Percentiles rank a stretch among this genome's conserved stretches.
phyloP scores from a whole-genome alignment of 2,113 vertebrate genomes.

The Verasper variegatus region DNA sequence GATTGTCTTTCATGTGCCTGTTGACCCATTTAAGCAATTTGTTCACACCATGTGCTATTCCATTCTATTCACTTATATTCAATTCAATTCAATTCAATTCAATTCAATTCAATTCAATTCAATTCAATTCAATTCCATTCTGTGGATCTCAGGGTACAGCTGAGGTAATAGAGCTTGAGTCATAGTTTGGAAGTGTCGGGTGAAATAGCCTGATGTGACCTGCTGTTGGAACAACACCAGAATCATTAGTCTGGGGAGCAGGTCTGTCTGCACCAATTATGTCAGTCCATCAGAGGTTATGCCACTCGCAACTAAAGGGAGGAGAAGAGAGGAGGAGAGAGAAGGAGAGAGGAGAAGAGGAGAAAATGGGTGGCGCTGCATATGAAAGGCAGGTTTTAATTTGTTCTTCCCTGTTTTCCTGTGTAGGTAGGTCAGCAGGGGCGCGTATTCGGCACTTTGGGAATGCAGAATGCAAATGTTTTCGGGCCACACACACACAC shows the following conservation, averaged over 20 bases:
- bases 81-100: too few species aligned
- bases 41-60: too few species aligned
- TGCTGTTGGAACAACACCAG: not conserved
- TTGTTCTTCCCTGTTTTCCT: constrained; percentile 6
- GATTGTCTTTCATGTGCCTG: too few species aligned
- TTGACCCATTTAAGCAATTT: too few species aligned
- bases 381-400: not conserved
- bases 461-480: constrained; percentile 46
- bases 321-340: not conserved
- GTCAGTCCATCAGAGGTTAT: not conserved
- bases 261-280: not conserved
- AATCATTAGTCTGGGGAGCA: constrained; percentile 1
- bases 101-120: too few species aligned
- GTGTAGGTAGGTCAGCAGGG: constrained; percentile 30
- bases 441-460: constrained; percentile 17
- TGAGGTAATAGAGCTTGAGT: not conserved
- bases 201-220: not conserved
- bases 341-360: not conserved
- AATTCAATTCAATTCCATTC: too few species aligned
- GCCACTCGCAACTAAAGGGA: not conserved
- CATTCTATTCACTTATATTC: too few species aligned
- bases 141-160: not conserved
- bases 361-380: not conserved
- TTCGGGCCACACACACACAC: constrained; percentile 39
- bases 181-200: not conserved